phyloP scores from a whole-genome alignment of 2,888 invertebrate species.

The Tipula vernalis region DNA sequence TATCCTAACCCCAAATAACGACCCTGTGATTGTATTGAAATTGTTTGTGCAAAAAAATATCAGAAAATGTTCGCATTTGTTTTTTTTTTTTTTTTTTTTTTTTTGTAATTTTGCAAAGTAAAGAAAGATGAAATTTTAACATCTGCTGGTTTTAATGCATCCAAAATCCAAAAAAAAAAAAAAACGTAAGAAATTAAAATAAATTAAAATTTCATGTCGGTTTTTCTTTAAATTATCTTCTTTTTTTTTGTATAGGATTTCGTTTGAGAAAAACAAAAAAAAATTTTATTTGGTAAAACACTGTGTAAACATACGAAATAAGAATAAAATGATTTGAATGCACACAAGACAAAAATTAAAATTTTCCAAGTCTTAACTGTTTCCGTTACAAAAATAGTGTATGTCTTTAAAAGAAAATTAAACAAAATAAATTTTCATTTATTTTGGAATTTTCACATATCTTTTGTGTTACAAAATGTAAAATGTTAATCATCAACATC shows the following conservation, averaged over 20 bases:
- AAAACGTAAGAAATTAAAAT: neutral
- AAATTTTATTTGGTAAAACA: neutral
- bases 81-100: too few species aligned
- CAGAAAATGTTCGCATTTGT: neutral
- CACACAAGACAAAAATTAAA: neutral
- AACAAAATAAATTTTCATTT: neutral
- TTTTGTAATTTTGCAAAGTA: neutral
- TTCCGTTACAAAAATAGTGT: constrained; percentile 8
- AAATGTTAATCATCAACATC: neutral
- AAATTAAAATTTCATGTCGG: constrained; percentile 7
- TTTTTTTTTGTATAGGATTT: neutral
- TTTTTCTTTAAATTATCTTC: constrained; percentile 4
- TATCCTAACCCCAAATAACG: constrained; percentile 10
- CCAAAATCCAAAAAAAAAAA: neutral
- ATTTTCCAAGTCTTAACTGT: constrained; percentile 5
- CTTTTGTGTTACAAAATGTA: neutral
- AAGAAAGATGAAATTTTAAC: constrained; percentile 1
- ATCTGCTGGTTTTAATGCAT: constrained; percentile 7
- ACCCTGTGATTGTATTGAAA: neutral
- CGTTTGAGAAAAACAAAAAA: neutral
- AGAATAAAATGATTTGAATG: neutral
- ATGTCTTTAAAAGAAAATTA: neutral
- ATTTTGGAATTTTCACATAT: neutral
- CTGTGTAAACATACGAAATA: neutral
- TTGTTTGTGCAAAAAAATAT: neutral